These are phyloP conservation scores for Heliothis peltigera DNA, from an alignment of 2,888 invertebrate genomes.

Conservation along the genomic window DNA sequence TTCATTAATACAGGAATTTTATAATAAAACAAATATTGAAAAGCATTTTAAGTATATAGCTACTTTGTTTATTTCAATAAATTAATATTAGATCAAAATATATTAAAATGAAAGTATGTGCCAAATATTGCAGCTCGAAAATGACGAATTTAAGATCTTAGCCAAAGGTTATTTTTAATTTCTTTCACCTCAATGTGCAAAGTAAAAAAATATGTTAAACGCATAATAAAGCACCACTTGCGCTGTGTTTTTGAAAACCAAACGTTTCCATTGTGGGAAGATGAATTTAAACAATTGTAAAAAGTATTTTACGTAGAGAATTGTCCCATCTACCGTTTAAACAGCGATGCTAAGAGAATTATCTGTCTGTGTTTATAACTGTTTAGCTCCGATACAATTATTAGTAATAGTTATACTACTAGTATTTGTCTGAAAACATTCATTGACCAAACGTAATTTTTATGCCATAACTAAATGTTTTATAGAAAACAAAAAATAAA, in stretches of 20 bases:
- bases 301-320: not conserved
- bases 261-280: conserved; percentile 5
- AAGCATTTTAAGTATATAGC: conserved; percentile 29
- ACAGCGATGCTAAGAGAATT: not conserved
- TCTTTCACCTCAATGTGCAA: conserved; percentile 12
- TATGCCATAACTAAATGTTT: conserved; percentile 18
- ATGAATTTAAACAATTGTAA: conserved; percentile 18
- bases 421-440: not conserved
- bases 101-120: not conserved
- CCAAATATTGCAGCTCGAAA: conserved; percentile 19
- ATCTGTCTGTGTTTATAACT: conserved; percentile 3
- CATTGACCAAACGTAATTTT: conserved; percentile 38
- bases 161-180: too few species aligned
- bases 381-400: conserved; percentile 2
- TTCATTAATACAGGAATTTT: conserved; percentile 65
- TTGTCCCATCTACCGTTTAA: not conserved
- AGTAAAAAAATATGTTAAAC: not conserved
- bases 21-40: conserved; percentile 36
- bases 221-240: conserved; percentile 16
- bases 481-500: conserved; percentile 38
- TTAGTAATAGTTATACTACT: not conserved
- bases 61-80: conserved; percentile 31
- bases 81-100: conserved; percentile 13
- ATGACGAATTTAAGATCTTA: not conserved
- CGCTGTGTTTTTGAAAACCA: conserved; percentile 29